Evolutionary conservation across 2,888 invertebrate genomes (phyloP), one percentile per base, ranked within the genome.

Genomic region (Chloromyia formosa): DNA sequence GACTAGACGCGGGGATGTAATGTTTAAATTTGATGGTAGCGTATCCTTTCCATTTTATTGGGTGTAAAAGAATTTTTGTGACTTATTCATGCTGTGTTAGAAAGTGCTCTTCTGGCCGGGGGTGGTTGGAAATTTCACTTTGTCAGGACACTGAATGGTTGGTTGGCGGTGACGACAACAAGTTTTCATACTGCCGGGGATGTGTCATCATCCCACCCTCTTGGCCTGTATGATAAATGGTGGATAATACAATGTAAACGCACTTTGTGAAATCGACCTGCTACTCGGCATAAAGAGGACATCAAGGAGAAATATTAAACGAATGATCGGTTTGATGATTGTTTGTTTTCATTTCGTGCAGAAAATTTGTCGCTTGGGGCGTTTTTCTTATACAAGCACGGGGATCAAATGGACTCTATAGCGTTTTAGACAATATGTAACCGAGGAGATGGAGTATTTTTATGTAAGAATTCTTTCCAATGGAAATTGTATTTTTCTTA

Each of bases 41-140:
- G 27, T 35, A 35, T 35, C 27, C 56, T 56, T 56, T 16, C 20
- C 18, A n/a, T 56, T 56, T 56, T 56, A 56, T 56, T 16, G 56
- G 56, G 56, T 56, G 56, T 16, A 49, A 56, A 56, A 56, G 56
- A 56, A 56, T 56, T 56, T 35, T 20, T 20, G 22, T 56, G 56
- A 56, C 56, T 56, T 56, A 56, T 56, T 56, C 49, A 49, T 49
- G 49, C 10, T 56, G 20, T 56, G 18, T 56, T 7, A 35, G 27
- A 35, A 2, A 35, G 27, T 35, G 27, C 27, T 35, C 7, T 35
- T 35, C 3, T 35, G 27, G 7, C 27, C 27, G 7, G 27, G 27
- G 7, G 27, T 2, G 27, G 7, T 35, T 35, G 2, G 27, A 35
- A 35, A 35, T 4, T 35, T 35, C 27, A 35, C 27, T 35, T 35